A percentile compares a stretch with the other conserved stretches of the same genome.
Conservation (phyloP, 2,888 invertebrate species). For the Mesodorylaimus sp. region DNA sequence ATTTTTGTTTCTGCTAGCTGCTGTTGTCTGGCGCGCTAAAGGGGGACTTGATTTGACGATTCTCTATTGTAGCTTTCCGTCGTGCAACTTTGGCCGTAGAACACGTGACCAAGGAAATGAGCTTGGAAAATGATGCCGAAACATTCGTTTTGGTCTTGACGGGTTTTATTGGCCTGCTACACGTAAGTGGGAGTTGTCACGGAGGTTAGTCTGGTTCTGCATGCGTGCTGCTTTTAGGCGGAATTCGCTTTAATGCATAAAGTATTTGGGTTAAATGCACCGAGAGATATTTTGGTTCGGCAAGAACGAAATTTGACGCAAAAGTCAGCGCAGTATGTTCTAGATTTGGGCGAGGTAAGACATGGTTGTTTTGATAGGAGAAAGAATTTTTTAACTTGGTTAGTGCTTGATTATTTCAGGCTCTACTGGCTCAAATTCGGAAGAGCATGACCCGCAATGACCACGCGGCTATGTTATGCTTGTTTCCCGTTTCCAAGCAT, state of each 20-base stretch:
- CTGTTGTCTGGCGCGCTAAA: no score
- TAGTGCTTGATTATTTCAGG: not conserved
- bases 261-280: no score
- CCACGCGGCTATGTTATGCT: slow-evolving; percentile 2
- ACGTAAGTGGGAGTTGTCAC: no score
- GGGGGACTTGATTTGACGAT: not conserved
- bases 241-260: no score
- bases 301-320: no score
- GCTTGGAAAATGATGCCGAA: not conserved
- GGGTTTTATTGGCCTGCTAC: not conserved
- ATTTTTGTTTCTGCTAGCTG: not conserved
- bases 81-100: slow-evolving; percentile 2
- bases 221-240: no score
- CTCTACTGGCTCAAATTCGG: not conserved
- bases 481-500: slow-evolving; percentile 9
- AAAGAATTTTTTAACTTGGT: no score
- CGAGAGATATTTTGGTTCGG: no score
- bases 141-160: not conserved
- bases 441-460: slow-evolving; percentile 1
- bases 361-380: no score
- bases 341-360: no score
- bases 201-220: no score
- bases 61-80: not conserved
- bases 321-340: no score
- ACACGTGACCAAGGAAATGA: slow-evolving; percentile 1